A percentile compares a stretch with the other conserved stretches of the same genome.
Evolutionary conservation across 1,140 invertebrate species (phyloP).

Genomic region (Bacillus rossius): DNA sequence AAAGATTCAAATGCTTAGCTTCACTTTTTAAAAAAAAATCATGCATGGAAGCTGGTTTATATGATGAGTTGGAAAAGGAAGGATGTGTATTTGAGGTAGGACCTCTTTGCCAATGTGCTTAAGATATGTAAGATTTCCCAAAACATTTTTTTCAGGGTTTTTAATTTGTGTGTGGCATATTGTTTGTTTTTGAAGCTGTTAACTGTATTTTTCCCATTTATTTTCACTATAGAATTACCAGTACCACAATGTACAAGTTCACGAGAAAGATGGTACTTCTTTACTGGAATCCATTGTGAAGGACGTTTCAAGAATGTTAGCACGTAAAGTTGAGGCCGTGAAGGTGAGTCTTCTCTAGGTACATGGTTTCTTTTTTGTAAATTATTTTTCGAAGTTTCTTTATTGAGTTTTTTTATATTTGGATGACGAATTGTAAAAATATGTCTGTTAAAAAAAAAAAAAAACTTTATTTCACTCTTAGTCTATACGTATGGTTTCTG

Average conservation of each 20-base stretch:
- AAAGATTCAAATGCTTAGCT: too few relatives aligned
- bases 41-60: too few relatives aligned
- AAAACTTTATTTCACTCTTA: background rate
- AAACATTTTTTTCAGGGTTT: background rate
- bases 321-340: constrained; percentile 12
- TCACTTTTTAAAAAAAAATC: too few relatives aligned
- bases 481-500: background rate
- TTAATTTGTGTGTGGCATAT: background rate
- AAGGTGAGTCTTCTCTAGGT: too few relatives aligned
- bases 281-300: constrained; percentile 4
- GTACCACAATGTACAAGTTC: background rate
- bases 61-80: too few relatives aligned
- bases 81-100: too few relatives aligned
- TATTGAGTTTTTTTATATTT: background rate
- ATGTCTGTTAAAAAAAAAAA: background rate
- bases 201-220: too few relatives aligned
- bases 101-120: too few relatives aligned
- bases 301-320: constrained; percentile 8
- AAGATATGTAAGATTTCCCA: too few relatives aligned
- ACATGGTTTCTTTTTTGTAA: too few relatives aligned
- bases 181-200: background rate
- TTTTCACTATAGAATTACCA: constrained; percentile 2
- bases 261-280: constrained; percentile 5
- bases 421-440: background rate
- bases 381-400: background rate